A percentile compares a stretch with the other conserved stretches of the same genome.
Conservation (phyloP, 2,797 vertebrate genomes). For the Nasua narica region DNA sequence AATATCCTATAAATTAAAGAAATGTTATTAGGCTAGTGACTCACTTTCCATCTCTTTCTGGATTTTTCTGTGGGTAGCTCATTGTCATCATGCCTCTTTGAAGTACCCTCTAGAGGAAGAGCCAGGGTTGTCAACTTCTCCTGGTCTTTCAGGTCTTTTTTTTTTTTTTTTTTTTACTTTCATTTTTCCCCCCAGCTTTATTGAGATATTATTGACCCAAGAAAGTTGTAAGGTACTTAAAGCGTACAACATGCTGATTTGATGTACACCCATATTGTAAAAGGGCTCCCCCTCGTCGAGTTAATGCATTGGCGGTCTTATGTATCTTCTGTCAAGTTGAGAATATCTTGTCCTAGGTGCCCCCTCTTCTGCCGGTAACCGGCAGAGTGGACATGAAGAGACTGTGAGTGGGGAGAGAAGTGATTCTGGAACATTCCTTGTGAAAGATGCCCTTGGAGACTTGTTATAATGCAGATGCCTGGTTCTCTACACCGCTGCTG, state of each 20-base stretch:
- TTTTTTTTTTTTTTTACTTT: not conserved
- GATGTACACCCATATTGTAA: not conserved
- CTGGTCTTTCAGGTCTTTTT: not conserved
- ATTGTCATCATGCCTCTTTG: slow-evolving; percentile 1
- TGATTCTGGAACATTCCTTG: not conserved
- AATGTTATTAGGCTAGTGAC: slow-evolving; percentile 44
- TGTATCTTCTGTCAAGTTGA: not conserved
- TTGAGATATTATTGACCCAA: not conserved
- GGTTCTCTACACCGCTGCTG: not conserved
- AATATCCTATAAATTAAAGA: slow-evolving; percentile 25
- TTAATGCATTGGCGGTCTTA: not conserved
- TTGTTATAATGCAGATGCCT: not conserved
- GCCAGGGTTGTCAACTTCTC: not conserved
- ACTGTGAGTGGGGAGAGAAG: not conserved
- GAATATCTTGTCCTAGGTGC: not conserved
- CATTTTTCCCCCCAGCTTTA: not conserved
- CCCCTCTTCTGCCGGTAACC: not conserved
- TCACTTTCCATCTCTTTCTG: slow-evolving; percentile 29
- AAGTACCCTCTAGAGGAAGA: not conserved
- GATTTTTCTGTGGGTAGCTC: slow-evolving; percentile 18
- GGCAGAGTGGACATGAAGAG: not conserved
- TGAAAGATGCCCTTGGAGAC: not conserved
- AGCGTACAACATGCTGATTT: not conserved
- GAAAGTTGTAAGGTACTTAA: not conserved
- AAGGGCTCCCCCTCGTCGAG: not conserved